Evolutionary conservation across 1,140 invertebrate genomes (phyloP), one percentile per base, ranked within the genome.

Genomic region (Amphibalanus amphitrite): DNA sequence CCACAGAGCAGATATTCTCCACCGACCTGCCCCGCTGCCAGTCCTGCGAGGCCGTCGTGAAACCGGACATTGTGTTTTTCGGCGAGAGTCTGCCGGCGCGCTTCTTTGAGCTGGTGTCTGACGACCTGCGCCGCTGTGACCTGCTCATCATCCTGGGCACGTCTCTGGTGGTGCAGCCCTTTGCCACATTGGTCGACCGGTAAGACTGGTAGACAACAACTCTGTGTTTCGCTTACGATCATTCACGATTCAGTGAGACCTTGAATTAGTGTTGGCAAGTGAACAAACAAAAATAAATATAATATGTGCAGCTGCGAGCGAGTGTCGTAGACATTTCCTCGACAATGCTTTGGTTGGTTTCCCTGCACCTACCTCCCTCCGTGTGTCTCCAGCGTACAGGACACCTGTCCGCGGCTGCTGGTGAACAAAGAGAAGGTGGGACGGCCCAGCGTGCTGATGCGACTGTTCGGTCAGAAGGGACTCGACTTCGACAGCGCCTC

Each of bases 61-160:
- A 97, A 79, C 94, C 93, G 33, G 93, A 97, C 78, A 93, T 97
- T 78, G 88, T 97, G 0, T 95, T 97, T 80, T 97, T 97, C 82
- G 93, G 93, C 28, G 94, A 97, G 83, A 85, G 84, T 78, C 82
- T 97, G 47, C 92, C 94, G 0, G 78, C 83, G 0, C 84, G 86
- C 71, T 96, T 94, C 80, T 87, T 89, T 75, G 76, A 78, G 25
- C 83, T 84, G 69, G 81, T 86, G 3, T 80, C 82, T 28, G 79
- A 85, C 74, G 95, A 98, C 82, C 93, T 97, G 78, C 79, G 82
- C 59, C 82, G 89, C 72, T 96, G 93, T 80, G 95, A 98, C 82
- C 82, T 97, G 71, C 83, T 98, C 10, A 92, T 98, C 71, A 90
- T 98, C 8, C 90, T 98, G 86, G 95, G 95, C 15, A 97, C 95